Conservation (phyloP, 2,888 invertebrate genomes). For the Lagria hirta region DNA sequence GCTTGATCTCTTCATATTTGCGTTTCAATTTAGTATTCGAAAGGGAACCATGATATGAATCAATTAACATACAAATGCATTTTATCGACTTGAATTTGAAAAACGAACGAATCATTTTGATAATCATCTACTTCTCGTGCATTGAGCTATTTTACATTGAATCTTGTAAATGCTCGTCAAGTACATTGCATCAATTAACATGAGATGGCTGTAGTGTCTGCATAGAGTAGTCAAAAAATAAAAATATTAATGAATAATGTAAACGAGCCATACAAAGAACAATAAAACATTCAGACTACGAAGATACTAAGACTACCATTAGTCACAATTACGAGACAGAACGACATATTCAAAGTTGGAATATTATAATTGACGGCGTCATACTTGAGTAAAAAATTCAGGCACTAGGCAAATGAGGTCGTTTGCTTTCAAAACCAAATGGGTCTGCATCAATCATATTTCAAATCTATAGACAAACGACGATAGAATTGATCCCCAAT, state of each 20-base stretch:
- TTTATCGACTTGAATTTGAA: constrained; percentile 12
- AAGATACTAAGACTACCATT: constrained; percentile 42
- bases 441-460: too few relatives aligned
- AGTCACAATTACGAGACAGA: constrained; percentile 43
- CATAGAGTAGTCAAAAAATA: constrained; percentile 15
- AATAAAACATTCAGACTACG: constrained; percentile 42
- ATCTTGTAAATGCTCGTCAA: too few relatives aligned
- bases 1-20: constrained; percentile 1
- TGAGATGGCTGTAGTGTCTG: constrained; percentile 5
- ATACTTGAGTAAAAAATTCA: too few relatives aligned
- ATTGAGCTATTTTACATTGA: too few relatives aligned
- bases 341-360: constrained; percentile 30
- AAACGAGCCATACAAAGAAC: constrained; percentile 34
- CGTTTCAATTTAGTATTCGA: constrained; percentile 12
- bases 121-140: constrained; percentile 14
- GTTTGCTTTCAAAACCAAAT: too few relatives aligned
- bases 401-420: too few relatives aligned
- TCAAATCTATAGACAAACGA: too few relatives aligned
- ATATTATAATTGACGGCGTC: constrained; percentile 14
- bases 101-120: constrained; percentile 10
- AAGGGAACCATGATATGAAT: constrained; percentile 14
- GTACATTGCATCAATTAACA: too few relatives aligned
- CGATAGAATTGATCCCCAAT: too few relatives aligned
- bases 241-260: constrained; percentile 32
- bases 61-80: constrained; percentile 21